Percentiles rank a stretch among this genome's conserved stretches.
Evolutionary conservation across 2,113 vertebrate species (phyloP).

Genomic region (Murina feae): DNA sequence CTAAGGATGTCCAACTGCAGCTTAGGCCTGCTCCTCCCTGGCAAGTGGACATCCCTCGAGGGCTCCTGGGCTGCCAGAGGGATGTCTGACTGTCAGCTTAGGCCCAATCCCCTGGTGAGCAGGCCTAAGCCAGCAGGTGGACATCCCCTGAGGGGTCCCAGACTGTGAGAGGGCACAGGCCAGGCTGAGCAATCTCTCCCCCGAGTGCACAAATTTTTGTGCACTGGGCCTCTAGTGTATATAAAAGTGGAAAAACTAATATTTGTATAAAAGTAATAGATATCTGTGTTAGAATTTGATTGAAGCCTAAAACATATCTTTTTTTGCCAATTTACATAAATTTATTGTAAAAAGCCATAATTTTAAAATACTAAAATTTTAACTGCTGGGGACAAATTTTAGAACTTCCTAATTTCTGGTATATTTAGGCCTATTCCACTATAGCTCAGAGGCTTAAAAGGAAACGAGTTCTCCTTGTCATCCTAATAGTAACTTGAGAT

Average conservation of each 20-base stretch:
- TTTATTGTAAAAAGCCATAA: constrained; percentile 45
- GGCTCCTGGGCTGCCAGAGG: no score
- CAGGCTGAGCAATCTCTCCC: no score
- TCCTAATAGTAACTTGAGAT: constrained; percentile 14
- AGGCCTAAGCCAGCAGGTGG: no score
- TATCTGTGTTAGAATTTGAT: constrained; percentile 33
- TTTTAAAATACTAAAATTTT: constrained; percentile 54
- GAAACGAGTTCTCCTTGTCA: constrained; percentile 17
- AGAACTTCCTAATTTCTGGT: constrained; percentile 32
- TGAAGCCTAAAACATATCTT: not conserved
- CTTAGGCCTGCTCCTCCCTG: no score
- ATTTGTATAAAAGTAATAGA: constrained; percentile 42
- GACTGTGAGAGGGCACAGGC: no score
- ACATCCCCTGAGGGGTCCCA: no score
- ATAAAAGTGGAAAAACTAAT: constrained; percentile 18
- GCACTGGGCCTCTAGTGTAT: no score
- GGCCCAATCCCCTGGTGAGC: no score
- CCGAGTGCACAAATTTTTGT: no score
- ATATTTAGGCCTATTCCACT: constrained; percentile 26
- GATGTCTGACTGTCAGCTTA: no score
- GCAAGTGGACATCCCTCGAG: no score
- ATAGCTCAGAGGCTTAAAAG: not conserved
- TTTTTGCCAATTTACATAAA: constrained; percentile 33
- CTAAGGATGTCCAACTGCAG: no score
- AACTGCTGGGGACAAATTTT: constrained; percentile 7